phyloP scores from a whole-genome alignment of 2,888 invertebrate genomes.

The Drosophila tanythrix region DNA sequence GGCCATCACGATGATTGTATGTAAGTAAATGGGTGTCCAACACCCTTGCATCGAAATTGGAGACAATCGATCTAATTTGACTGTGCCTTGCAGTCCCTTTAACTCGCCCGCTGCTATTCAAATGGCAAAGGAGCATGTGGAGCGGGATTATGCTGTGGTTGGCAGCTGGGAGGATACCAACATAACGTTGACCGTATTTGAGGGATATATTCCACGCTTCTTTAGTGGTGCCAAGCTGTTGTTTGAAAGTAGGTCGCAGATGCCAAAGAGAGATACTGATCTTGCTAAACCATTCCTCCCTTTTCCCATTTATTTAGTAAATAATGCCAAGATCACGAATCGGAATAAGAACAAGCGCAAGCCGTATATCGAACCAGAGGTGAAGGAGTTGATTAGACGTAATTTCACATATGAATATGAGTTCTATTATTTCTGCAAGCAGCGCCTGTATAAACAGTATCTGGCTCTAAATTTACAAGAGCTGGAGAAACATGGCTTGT shows the following conservation, averaged over 20 bases:
- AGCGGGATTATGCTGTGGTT: constrained; percentile 93
- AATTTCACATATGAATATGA: constrained; percentile 95
- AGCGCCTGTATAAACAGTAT: constrained; percentile 91
- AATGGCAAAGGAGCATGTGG: constrained; percentile 93
- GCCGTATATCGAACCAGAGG: constrained; percentile 85
- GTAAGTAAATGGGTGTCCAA: constrained; percentile 86
- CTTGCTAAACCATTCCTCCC: background rate
- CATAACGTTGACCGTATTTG: constrained; percentile 91
- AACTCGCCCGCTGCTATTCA: constrained; percentile 93
- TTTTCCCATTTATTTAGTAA: constrained; percentile 47
- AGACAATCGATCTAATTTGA: constrained; percentile 10
- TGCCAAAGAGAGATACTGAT: background rate
- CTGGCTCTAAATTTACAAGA: constrained; percentile 85
- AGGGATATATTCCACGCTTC: constrained; percentile 92
- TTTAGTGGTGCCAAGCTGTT: constrained; percentile 88
- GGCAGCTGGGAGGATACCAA: constrained; percentile 95
- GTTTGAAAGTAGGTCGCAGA: constrained; percentile 68
- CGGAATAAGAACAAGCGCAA: constrained; percentile 94
- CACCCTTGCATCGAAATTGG: background rate
- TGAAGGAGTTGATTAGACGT: constrained; percentile 88
- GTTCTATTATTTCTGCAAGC: constrained; percentile 94
- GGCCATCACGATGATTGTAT: constrained; percentile 93
- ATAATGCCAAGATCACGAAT: constrained; percentile 66
- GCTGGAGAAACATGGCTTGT: constrained; percentile 61
- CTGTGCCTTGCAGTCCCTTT: constrained; percentile 87